Evolutionary conservation across 2,797 vertebrate species (phyloP).

Genomic region (Percopsis omiscomaycus): DNA sequence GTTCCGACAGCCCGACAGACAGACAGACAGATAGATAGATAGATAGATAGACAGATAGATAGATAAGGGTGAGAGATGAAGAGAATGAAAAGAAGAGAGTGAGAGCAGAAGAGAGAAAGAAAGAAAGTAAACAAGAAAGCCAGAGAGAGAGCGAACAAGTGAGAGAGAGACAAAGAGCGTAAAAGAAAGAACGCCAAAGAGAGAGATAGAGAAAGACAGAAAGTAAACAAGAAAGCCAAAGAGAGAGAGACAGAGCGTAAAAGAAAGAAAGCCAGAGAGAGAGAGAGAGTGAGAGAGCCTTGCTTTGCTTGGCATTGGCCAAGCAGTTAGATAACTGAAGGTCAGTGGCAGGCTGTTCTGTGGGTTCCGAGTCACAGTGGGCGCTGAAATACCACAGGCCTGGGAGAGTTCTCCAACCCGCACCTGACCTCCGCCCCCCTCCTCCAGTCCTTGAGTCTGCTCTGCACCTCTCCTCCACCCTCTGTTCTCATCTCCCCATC

Average conservation of each 20-base stretch:
- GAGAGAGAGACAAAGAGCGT: too few species aligned
- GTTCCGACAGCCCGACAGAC: not conserved
- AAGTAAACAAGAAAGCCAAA: slow-evolving; percentile 16
- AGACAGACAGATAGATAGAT: not conserved
- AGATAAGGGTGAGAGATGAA: too few species aligned
- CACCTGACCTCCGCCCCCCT: slow-evolving; percentile 50
- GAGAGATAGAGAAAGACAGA: slow-evolving; percentile 2
- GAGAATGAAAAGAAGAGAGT: too few species aligned
- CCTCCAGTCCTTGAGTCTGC: slow-evolving; percentile 1
- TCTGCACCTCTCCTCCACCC: not conserved
- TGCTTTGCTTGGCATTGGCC: slow-evolving; percentile 32
- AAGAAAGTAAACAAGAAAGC: too few species aligned
- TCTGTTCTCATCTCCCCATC: slow-evolving; percentile 1
- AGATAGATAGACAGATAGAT: not conserved
- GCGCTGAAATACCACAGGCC: slow-evolving; percentile 66
- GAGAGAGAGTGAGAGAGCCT: not conserved
- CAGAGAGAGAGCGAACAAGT: not conserved
- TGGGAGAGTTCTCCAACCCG: slow-evolving; percentile 35
- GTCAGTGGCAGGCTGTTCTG: slow-evolving; percentile 50
- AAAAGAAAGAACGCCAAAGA: not conserved
- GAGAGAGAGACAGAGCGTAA: slow-evolving; percentile 18
- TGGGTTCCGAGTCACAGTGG: slow-evolving; percentile 49
- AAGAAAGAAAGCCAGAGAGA: not conserved
- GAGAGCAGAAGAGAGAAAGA: not conserved
- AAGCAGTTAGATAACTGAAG: slow-evolving; percentile 63